These are phyloP conservation scores for Gallinago undulata DNA, from an alignment of 2,113 vertebrate species.

Conservation along the genomic window DNA sequence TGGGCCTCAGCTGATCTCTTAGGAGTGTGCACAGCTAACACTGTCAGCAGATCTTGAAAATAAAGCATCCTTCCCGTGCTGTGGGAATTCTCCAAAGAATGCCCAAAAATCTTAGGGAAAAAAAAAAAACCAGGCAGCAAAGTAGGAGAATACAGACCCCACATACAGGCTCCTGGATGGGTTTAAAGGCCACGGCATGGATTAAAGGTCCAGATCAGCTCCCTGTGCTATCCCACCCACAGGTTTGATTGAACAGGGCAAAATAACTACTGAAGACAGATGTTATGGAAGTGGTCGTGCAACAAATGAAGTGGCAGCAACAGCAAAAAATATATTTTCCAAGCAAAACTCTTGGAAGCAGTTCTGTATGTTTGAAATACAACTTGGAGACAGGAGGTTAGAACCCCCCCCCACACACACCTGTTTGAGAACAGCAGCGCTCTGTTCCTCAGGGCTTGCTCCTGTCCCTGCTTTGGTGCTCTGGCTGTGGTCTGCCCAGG, in stretches of 20 bases:
- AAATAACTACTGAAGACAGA: neutral
- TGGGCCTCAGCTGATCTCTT: neutral
- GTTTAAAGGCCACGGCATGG: neutral
- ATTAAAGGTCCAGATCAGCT: neutral
- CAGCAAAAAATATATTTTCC: neutral
- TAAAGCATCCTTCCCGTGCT: neutral
- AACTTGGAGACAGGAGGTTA: neutral
- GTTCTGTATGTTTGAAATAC: neutral
- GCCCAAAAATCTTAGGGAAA: no score
- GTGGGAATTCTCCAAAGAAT: neutral
- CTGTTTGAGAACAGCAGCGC: constrained; percentile 15
- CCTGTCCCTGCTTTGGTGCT: neutral
- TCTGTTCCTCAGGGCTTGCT: neutral
- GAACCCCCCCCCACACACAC: neutral
- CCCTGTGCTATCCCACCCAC: neutral
- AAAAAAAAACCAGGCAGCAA: neutral
- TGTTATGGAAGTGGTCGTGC: neutral
- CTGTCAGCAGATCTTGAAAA: neutral
- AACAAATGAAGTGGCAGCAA: neutral
- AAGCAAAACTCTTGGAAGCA: neutral
- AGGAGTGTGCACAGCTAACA: neutral
- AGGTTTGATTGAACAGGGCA: neutral
- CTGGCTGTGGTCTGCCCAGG: neutral
- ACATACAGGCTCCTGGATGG: neutral
- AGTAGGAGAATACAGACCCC: neutral